Base-by-base conservation (phyloP, 2,113 vertebrate genomes). In the Ptyas mucosa region DNA sequence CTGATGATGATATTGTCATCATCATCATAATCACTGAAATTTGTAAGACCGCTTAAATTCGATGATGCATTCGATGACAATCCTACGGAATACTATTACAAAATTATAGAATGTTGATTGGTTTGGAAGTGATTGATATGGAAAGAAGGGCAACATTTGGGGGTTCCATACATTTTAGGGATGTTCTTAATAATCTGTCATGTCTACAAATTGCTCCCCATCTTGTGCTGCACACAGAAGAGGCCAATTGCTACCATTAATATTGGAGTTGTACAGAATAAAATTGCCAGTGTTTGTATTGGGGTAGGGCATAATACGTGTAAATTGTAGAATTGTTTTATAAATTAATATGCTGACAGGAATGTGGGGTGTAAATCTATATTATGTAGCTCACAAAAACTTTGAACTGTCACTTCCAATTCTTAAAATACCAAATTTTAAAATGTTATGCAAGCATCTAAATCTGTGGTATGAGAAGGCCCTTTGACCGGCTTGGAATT, bases 351-450 rank as follows among this genome's bases (percentile, higher is more conserved):
- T 26, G 43, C 49, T 64, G 93, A 90, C 93, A 94, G 89, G 86
- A 21, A 0, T 0, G 0, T 15, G 49, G 39, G 20, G n/a, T 39
- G n/a, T 3, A 23, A 0, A 5, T 26, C 2, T 39, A 1, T 0
- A 0, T 51, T 26, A 3, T 88, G 87, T n/a, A 54, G 29, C 8
- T 49, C 46, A 39, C 1, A 43, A 2, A 0, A 15, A 15, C 3
- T 24, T 18, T 39, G 15, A 2, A 5, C 39, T 29, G 1, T 14
- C 18, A 51, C 8, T 24, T 53, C 11, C 29, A 89, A 29, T n/a
- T 11, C 11, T 64, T 64, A 64, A 64, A 29, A 29, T 69, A 69
- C 26, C 11, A 64, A n/a, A n/a, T 69, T 69, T 69, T 69, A 69
- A 69, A 69, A 69, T 69, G 26, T n/a, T 49, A 89, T 29, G 5